Base-by-base conservation (phyloP, 2,113 vertebrate species). In the Sebastes fasciatus region DNA sequence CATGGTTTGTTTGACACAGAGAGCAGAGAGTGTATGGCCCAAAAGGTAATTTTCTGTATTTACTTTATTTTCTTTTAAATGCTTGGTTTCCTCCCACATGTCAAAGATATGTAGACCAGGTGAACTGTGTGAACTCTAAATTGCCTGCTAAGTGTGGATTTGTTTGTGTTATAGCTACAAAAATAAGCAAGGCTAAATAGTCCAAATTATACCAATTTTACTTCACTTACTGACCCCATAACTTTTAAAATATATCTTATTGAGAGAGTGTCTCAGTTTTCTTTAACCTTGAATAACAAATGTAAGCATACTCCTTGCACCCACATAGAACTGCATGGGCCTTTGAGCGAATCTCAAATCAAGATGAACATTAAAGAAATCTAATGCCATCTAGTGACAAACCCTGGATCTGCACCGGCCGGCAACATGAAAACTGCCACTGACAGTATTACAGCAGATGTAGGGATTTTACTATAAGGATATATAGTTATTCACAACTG, bases 1-100 rank as follows among this genome's bases (percentile, higher is more conserved):
- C 12, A 1, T 65, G 75, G 78, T 83, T 88, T 86, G 88, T 87
- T 91, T 91, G 79, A 80, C 74, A 70, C 40, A 74, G 65, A 90
- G 80, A 71, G 75, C 57, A 65, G 26, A 84, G n/a, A 84, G 21
- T 75, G 62, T 85, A 54, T 51, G 34, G 75, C 83, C 34, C 89
- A 86, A 88, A 85, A 73, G 4, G 72, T 80, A 78, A 89, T 91
- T 86, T 84, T 77, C 72, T 74, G 9, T 86, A 6, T 92, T 93
- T 91, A 87, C 82, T 89, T 79, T 72, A 64, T 85, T 34, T 34
- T 80, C 4, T 60, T 79, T 80, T 60, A 84, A 89, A 88, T 82
- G 66, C 49, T 54, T 57, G 74, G 79, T 88, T 91, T 87, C 69
- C 63, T 87, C 73, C 79, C 82, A 81, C 82, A 2, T 57, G 64